Conservation (phyloP, 2,888 invertebrate species). For the Uloborus plumipes region DNA sequence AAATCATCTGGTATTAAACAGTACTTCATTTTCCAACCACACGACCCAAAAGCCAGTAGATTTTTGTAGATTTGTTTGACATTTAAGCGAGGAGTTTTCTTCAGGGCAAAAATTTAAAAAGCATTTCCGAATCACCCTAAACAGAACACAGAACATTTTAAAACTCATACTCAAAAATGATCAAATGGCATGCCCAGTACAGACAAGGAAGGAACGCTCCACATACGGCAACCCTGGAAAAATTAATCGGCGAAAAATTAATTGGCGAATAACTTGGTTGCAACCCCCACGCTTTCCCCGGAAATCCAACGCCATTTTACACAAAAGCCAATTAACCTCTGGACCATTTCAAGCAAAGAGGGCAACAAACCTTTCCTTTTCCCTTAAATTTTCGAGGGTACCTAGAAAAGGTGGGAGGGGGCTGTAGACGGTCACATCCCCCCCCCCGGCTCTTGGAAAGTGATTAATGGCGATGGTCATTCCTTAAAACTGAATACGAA, state of each 20-base stretch:
- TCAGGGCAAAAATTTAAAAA: background rate
- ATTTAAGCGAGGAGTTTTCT: too few relatives aligned
- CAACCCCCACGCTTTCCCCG: conserved; percentile 5
- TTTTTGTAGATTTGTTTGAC: too few relatives aligned
- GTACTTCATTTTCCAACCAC: too few relatives aligned
- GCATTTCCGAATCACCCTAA: too few relatives aligned
- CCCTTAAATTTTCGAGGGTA: conserved; percentile 40
- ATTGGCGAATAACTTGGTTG: conserved; percentile 60
- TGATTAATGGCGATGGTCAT: conserved; percentile 63
- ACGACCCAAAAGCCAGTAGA: too few relatives aligned
- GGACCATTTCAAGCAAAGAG: conserved; percentile 18
- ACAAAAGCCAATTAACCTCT: conserved; percentile 51
- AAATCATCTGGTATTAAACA: too few relatives aligned
- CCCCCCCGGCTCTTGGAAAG: conserved; percentile 12
- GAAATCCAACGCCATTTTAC: conserved; percentile 37
- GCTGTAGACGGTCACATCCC: background rate
- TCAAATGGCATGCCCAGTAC: too few relatives aligned
- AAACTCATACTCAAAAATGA: too few relatives aligned
- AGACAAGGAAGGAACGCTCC: too few relatives aligned
- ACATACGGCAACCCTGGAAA: conserved; percentile 21
- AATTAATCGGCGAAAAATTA: conserved; percentile 57
- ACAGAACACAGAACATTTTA: too few relatives aligned
- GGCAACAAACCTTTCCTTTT: conserved; percentile 41
- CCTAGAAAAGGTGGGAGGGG: background rate
- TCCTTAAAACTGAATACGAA: conserved; percentile 39